These are phyloP conservation scores for Calidris pygmaea DNA, from an alignment of 2,113 vertebrate genomes.

Conservation along the genomic window DNA sequence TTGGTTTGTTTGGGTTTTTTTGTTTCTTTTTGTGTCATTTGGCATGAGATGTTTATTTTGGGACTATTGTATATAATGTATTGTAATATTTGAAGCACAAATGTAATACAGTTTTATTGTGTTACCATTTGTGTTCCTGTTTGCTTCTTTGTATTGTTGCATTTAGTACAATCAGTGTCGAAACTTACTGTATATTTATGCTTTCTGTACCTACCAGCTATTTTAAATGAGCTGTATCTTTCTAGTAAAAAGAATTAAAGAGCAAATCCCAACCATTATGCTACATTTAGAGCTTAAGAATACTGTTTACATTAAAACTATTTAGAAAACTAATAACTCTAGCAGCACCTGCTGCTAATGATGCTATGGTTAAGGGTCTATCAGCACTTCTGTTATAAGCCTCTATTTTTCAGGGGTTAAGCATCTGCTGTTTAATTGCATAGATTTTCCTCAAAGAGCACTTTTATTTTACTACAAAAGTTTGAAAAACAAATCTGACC, in stretches of 20 bases:
- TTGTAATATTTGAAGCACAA: slow-evolving; percentile 99
- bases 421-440: slow-evolving; percentile 73
- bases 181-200: slow-evolving; percentile 82
- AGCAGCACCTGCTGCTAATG: slow-evolving; percentile 66
- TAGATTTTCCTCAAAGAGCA: slow-evolving; percentile 73
- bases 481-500: slow-evolving; percentile 67
- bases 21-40: slow-evolving; percentile 85
- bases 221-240: slow-evolving; percentile 85
- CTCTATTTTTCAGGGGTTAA: slow-evolving; percentile 78
- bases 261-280: slow-evolving; percentile 74
- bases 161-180: slow-evolving; percentile 86
- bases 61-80: slow-evolving; percentile 96
- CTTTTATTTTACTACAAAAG: slow-evolving; percentile 76
- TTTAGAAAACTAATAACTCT: slow-evolving; percentile 66
- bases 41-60: slow-evolving; percentile 99
- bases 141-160: slow-evolving; percentile 84
- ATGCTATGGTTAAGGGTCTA: slow-evolving; percentile 61
- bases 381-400: slow-evolving; percentile 66
- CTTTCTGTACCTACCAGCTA: slow-evolving; percentile 81
- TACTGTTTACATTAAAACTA: slow-evolving; percentile 72
- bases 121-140: slow-evolving; percentile 86
- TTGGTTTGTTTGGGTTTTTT: slow-evolving; percentile 76
- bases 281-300: slow-evolving; percentile 73
- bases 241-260: slow-evolving; percentile 80
- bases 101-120: slow-evolving; percentile 99